Evolutionary conservation across 2,797 vertebrate species (phyloP).

Genomic region (Brachymystax lenok): DNA sequence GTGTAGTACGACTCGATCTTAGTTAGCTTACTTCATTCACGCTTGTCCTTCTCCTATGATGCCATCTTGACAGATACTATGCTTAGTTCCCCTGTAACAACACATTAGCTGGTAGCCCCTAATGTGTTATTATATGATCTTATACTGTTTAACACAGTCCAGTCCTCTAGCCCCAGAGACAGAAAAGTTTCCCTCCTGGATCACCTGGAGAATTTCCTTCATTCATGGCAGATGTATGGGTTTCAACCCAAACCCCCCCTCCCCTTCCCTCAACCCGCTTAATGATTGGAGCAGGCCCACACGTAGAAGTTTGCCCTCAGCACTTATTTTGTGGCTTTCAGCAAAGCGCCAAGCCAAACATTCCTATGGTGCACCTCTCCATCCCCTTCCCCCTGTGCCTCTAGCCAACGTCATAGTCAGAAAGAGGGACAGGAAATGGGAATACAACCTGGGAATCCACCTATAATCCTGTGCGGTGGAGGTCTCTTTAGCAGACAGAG

Average conservation of each 20-base stretch:
- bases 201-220: slow-evolving; percentile 66
- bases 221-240: slow-evolving; percentile 72
- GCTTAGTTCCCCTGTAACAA: neutral
- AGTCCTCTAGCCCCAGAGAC: slow-evolving; percentile 40
- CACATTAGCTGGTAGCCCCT: neutral
- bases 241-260: slow-evolving; percentile 22
- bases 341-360: slow-evolving; percentile 64
- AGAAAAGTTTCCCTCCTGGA: slow-evolving; percentile 58
- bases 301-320: slow-evolving; percentile 66
- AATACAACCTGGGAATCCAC: slow-evolving; percentile 43
- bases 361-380: slow-evolving; percentile 38
- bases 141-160: slow-evolving; percentile 3
- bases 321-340: slow-evolving; percentile 64
- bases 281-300: slow-evolving; percentile 59
- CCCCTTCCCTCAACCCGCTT: slow-evolving; percentile 41
- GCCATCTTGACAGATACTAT: neutral
- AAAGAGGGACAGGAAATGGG: slow-evolving; percentile 56
- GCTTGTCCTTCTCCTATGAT: neutral
- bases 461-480: slow-evolving; percentile 26
- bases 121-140: neutral
- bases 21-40: neutral
- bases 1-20: no score
- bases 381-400: slow-evolving; percentile 47
- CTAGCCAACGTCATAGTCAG: neutral
- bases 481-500: slow-evolving; percentile 15